phyloP scores from a whole-genome alignment of 2,888 invertebrate species.

The Allacma fusca region DNA sequence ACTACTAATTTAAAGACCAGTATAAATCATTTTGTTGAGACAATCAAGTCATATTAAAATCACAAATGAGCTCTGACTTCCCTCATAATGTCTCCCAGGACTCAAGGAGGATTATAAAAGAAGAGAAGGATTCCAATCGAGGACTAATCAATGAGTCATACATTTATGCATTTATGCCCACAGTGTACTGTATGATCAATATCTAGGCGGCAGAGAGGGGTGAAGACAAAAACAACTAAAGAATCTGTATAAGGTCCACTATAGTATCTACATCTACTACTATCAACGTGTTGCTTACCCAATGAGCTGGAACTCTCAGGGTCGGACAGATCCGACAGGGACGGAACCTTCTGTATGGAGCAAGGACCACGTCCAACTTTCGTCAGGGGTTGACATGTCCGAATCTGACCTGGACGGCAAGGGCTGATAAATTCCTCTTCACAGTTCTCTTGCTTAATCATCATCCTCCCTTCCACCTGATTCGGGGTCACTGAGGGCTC shows the following conservation, averaged over 20 bases:
- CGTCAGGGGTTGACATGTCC: slow-evolving; percentile 62
- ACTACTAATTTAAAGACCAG: neutral
- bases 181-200: no score
- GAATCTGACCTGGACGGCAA: slow-evolving; percentile 63
- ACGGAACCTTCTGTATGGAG: slow-evolving; percentile 87
- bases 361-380: slow-evolving; percentile 67
- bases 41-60: slow-evolving; percentile 23
- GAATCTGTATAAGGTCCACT: no score
- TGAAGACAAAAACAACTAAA: neutral
- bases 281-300: no score
- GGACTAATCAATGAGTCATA: neutral
- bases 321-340: slow-evolving; percentile 88
- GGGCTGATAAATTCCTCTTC: slow-evolving; percentile 72
- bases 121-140: no score
- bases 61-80: neutral
- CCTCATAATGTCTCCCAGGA: no score
- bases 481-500: neutral
- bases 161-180: no score
- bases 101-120: no score
- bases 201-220: no score
- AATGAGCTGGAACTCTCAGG: slow-evolving; percentile 76
- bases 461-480: slow-evolving; percentile 61
- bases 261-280: no score
- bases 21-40: slow-evolving; percentile 23
- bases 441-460: slow-evolving; percentile 70